Percentiles rank a stretch among this genome's conserved stretches.
Conservation (phyloP, 2,888 invertebrate genomes). For the Mythimna vitellina region DNA sequence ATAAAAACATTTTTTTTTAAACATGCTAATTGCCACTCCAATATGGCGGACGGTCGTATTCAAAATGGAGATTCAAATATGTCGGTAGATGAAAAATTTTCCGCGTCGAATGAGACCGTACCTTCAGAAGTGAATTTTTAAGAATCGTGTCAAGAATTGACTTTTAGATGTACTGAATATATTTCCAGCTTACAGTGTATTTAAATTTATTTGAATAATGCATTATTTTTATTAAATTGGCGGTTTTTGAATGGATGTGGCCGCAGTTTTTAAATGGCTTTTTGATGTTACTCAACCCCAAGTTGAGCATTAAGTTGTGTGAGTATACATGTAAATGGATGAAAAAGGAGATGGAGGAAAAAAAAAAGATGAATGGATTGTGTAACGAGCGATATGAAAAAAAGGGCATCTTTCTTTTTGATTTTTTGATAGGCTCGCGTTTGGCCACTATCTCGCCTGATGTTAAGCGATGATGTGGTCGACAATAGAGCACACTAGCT, state of each 20-base stretch:
- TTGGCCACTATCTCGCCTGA: no score
- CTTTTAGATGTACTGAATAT: constrained; percentile 63
- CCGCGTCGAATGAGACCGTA: constrained; percentile 30
- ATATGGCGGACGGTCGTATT: constrained; percentile 33
- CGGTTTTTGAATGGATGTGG: constrained; percentile 1
- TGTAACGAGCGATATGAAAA: no score
- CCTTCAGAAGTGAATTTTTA: constrained; percentile 61
- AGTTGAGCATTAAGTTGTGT: not conserved
- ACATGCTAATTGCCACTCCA: constrained; percentile 64
- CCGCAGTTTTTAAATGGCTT: constrained; percentile 12
- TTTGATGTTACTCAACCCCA: no score
- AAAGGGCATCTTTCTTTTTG: no score
- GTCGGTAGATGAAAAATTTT: constrained; percentile 47
- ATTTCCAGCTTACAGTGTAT: constrained; percentile 41
- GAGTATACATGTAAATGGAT: no score
- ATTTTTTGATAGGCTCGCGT: no score
- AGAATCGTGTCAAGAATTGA: constrained; percentile 70
- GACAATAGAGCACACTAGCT: no score
- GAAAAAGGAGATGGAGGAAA: no score
- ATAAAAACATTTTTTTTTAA: constrained; percentile 25
- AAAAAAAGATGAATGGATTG: no score
- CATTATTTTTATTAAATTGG: constrained; percentile 29
- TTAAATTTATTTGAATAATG: constrained; percentile 58
- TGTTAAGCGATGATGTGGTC: no score
- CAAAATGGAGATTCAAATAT: constrained; percentile 59